Evolutionary conservation across 2,113 vertebrate genomes (phyloP).

Genomic region (Malurus cyaneus): DNA sequence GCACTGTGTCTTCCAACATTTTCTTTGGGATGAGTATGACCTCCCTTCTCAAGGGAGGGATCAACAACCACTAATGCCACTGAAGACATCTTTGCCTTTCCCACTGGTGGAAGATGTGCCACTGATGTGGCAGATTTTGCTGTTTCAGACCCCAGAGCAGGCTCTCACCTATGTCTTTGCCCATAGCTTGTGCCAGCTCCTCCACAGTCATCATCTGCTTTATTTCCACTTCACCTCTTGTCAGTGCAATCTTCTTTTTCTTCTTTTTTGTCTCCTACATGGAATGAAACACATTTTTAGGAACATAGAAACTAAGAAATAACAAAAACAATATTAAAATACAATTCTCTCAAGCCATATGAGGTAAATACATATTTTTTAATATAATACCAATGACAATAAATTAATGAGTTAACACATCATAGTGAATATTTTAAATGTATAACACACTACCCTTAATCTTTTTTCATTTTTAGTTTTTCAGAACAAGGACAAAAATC

Average conservation of each 20-base stretch:
- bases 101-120: not conserved
- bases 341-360: not conserved
- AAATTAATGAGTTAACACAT: not conserved
- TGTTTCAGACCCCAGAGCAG: not conserved
- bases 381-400: not conserved
- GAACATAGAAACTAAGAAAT: not conserved
- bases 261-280: slow-evolving; percentile 39
- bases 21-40: not conserved
- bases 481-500: not conserved
- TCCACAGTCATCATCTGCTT: slow-evolving; percentile 76
- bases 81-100: not conserved
- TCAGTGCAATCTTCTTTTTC: not conserved
- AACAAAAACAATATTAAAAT: not conserved
- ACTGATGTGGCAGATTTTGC: not conserved
- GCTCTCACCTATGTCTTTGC: slow-evolving; percentile 79
- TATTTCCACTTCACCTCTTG: slow-evolving; percentile 84
- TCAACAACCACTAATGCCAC: not conserved
- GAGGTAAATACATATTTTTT: not conserved
- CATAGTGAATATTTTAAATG: not conserved
- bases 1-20: not conserved
- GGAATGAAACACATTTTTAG: not conserved
- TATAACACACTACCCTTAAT: not conserved
- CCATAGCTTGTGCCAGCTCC: slow-evolving; percentile 83
- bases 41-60: not conserved
- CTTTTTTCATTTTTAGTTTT: not conserved